Percentiles rank a stretch among this genome's conserved stretches.
phyloP scores from a whole-genome alignment of 2,888 invertebrate species.

The Noctua comes region DNA sequence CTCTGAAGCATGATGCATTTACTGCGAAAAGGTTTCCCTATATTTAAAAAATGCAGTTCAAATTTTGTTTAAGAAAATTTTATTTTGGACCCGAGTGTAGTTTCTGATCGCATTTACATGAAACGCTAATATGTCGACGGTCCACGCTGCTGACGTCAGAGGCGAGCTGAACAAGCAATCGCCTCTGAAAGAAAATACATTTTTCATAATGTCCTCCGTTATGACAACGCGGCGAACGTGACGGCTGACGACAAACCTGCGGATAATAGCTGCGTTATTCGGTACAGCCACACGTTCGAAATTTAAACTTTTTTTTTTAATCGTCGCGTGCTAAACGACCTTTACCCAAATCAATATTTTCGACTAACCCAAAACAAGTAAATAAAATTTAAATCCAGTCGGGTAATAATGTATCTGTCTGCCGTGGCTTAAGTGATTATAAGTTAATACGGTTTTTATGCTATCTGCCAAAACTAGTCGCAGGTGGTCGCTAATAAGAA shows the following conservation, averaged over 20 bases:
- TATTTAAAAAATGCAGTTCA: neutral
- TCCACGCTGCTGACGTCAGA: constrained; percentile 77
- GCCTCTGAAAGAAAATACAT: constrained; percentile 79
- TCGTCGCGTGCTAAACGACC: neutral
- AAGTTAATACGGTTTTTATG: neutral
- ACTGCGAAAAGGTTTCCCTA: neutral
- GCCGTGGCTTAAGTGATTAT: neutral
- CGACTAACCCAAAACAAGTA: neutral
- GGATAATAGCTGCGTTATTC: constrained; percentile 24
- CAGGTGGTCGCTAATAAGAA: constrained; percentile 1
- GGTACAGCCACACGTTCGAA: constrained; percentile 4
- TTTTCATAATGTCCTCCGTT: constrained; percentile 75
- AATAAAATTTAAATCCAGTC: constrained; percentile 3
- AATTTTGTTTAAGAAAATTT: constrained; percentile 13
- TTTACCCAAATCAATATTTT: constrained; percentile 18
- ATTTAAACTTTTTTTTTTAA: neutral
- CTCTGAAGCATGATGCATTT: constrained; percentile 21
- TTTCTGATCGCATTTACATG: constrained; percentile 62
- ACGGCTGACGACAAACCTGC: constrained; percentile 60
- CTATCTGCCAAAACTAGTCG: constrained; percentile 2
- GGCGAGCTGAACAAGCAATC: constrained; percentile 65
- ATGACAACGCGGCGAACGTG: constrained; percentile 70
- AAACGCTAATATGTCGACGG: constrained; percentile 68
- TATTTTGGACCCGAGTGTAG: constrained; percentile 7
- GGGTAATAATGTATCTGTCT: neutral